Conservation (phyloP, 2,888 invertebrate genomes). For the Lasioglossum pauxillum region DNA sequence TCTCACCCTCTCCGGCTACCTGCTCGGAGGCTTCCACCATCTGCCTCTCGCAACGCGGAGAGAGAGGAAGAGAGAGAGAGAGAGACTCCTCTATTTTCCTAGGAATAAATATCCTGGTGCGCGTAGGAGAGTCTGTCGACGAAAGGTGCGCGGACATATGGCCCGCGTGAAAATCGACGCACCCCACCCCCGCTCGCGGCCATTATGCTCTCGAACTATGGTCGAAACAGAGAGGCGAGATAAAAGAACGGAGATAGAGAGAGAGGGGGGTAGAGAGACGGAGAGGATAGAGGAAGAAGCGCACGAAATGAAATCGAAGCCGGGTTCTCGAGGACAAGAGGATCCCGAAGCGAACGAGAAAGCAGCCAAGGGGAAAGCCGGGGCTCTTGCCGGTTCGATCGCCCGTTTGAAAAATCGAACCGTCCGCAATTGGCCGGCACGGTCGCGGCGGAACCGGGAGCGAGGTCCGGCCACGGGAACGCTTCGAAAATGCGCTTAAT, state of each 20-base stretch:
- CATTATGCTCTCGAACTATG: neutral
- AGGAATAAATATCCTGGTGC: constrained; percentile 22
- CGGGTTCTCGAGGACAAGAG: constrained; percentile 48
- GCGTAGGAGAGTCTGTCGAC: neutral
- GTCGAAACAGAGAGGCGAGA: neutral
- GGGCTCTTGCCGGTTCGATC: constrained; percentile 8
- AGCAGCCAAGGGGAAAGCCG: constrained; percentile 34
- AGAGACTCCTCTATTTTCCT: constrained; percentile 42
- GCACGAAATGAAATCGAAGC: constrained; percentile 49
- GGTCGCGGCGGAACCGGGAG: constrained; percentile 45
- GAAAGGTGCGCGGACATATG: constrained; percentile 52
- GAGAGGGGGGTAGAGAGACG: too few relatives aligned
- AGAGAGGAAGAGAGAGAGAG: neutral
- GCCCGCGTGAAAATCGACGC: constrained; percentile 46
- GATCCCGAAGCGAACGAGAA: neutral
- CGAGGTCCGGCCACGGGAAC: neutral
- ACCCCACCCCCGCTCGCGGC: constrained; percentile 25
- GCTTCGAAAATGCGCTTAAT: constrained; percentile 78
- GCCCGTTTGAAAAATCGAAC: constrained; percentile 37
- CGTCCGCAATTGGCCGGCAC: constrained; percentile 12
- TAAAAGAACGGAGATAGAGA: neutral
- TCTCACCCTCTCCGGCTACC: constrained; percentile 64
- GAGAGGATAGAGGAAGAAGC: neutral
- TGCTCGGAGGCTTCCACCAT: constrained; percentile 68
- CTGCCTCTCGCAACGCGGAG: constrained; percentile 56